These are phyloP conservation scores for Heliconius ismenius DNA, from an alignment of 2,888 invertebrate species.

Conservation along the genomic window DNA sequence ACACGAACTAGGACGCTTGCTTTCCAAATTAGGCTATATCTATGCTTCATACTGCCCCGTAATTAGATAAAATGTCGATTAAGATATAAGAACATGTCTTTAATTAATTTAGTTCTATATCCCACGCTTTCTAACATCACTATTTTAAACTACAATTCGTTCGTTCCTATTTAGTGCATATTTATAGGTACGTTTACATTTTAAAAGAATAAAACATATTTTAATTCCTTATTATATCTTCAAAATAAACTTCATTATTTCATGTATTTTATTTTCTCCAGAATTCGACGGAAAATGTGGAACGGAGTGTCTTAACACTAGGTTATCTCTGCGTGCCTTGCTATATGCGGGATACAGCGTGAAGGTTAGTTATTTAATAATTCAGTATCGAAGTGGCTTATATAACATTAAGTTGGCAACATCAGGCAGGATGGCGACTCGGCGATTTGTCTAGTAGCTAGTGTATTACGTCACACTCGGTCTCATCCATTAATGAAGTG, in stretches of 20 bases:
- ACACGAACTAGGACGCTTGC: constrained; percentile 24
- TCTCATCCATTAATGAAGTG: constrained; percentile 25
- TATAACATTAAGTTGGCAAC: constrained; percentile 17
- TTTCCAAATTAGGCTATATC: constrained; percentile 21
- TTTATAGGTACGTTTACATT: neutral
- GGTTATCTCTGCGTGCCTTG: no score
- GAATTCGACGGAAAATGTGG: no score
- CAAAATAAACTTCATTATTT: no score
- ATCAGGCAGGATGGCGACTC: constrained; percentile 19
- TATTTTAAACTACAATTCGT: neutral
- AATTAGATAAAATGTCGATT: constrained; percentile 24
- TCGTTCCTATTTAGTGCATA: neutral
- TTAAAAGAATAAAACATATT: neutral
- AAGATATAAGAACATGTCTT: constrained; percentile 14
- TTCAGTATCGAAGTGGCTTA: neutral
- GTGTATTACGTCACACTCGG: constrained; percentile 30
- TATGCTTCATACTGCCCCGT: constrained; percentile 23
- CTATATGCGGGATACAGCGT: no score
- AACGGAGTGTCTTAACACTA: no score
- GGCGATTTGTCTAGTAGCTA: constrained; percentile 24
- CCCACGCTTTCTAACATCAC: constrained; percentile 18
- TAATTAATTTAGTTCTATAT: constrained; percentile 21
- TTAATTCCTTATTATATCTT: neutral
- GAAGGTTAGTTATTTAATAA: neutral
- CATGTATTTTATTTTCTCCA: no score